phyloP scores from a whole-genome alignment of 1,140 invertebrate species.

The Drosophila pandora region DNA sequence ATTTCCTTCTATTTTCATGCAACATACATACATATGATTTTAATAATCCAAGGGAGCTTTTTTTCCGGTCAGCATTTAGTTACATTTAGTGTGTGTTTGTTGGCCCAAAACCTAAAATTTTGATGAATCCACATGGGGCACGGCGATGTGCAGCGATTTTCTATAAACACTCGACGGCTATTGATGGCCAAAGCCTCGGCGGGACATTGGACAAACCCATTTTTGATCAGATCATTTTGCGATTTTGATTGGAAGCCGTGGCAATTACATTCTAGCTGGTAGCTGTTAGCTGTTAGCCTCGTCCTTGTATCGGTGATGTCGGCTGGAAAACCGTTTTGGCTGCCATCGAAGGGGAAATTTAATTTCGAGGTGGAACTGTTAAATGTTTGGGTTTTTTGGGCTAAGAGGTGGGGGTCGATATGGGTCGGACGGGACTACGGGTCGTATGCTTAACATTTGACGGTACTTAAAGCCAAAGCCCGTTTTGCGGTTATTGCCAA shows the following conservation, averaged over 20 bases:
- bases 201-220: constrained; percentile 30
- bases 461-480: constrained; percentile 58
- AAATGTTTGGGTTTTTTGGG: constrained; percentile 37
- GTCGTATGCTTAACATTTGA: constrained; percentile 29
- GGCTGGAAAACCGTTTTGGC: constrained; percentile 10
- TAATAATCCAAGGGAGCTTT: constrained; percentile 57
- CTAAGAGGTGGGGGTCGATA: background rate
- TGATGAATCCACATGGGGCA: constrained; percentile 20
- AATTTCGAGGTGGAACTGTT: constrained; percentile 74
- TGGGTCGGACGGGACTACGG: background rate
- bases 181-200: background rate
- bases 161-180: constrained; percentile 26
- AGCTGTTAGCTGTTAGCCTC: constrained; percentile 51
- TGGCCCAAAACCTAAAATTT: constrained; percentile 13
- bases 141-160: constrained; percentile 33
- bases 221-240: constrained; percentile 57
- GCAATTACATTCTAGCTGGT: constrained; percentile 67
- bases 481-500: constrained; percentile 46
- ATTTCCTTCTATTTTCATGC: constrained; percentile 40
- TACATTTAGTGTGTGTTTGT: constrained; percentile 20
- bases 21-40: constrained; percentile 41
- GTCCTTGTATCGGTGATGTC: constrained; percentile 3
- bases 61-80: constrained; percentile 33
- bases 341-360: constrained; percentile 51
- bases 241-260: constrained; percentile 56